Evolutionary conservation across 2,113 vertebrate species (phyloP).

Genomic region (Melanostigma gelatinosum): DNA sequence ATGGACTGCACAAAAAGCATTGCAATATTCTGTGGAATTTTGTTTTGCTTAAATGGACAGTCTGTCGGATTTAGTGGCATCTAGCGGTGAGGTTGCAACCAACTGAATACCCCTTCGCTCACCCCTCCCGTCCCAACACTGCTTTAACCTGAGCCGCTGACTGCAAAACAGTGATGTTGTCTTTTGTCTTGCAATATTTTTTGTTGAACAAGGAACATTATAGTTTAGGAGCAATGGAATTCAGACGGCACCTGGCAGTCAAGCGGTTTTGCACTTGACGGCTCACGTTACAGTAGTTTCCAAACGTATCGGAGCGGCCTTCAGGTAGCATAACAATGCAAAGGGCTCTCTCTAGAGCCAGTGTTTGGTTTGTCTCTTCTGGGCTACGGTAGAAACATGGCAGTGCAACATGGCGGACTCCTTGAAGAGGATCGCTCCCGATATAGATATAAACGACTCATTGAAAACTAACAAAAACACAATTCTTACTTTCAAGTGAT

Average conservation of each 20-base stretch:
- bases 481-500: neutral
- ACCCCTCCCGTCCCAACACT: too few relatives aligned
- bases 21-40: neutral
- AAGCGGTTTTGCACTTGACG: too few relatives aligned
- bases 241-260: neutral
- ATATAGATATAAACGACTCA: neutral
- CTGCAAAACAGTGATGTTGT: neutral
- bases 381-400: neutral
- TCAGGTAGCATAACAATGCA: neutral
- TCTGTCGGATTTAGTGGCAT: neutral
- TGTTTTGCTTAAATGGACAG: neutral
- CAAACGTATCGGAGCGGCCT: neutral
- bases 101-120: neutral
- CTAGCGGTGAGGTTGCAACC: neutral
- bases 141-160: too few relatives aligned
- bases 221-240: neutral
- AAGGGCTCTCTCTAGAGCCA: neutral
- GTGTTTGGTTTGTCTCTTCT: neutral
- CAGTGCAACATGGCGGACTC: too few relatives aligned
- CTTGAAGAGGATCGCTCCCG: too few relatives aligned
- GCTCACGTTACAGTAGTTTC: too few relatives aligned
- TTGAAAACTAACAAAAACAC: neutral
- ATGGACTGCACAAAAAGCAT: fast-evolving
- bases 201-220: neutral
- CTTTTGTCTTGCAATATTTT: neutral